Evolutionary conservation across 2,888 invertebrate species (phyloP).

Genomic region (Andrena minutula): DNA sequence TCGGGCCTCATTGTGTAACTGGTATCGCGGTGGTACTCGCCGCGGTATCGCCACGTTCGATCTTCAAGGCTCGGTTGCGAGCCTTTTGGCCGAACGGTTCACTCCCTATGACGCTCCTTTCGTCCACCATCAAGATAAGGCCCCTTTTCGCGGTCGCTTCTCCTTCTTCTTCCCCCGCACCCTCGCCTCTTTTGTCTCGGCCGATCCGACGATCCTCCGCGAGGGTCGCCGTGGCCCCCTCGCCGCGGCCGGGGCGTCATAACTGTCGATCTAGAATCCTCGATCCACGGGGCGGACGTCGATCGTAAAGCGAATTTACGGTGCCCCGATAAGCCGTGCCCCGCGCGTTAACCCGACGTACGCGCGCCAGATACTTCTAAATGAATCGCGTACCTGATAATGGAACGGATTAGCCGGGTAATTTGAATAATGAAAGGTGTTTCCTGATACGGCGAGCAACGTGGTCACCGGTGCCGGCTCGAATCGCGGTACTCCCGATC

Average conservation of each 20-base stretch:
- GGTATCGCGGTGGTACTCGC: constrained; percentile 76
- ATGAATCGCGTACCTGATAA: constrained; percentile 44
- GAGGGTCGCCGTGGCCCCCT: constrained; percentile 9
- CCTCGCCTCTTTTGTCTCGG: constrained; percentile 20
- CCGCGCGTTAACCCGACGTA: constrained; percentile 30
- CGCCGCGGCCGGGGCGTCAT: constrained; percentile 43
- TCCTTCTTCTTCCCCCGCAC: constrained; percentile 15
- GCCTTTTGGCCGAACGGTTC: constrained; percentile 64
- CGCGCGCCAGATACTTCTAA: constrained; percentile 40
- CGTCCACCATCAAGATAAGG: constrained; percentile 76
- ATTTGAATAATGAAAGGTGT: constrained; percentile 61
- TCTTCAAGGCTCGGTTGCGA: constrained; percentile 76
- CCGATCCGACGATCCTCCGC: constrained; percentile 19
- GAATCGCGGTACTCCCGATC: constrained; percentile 29
- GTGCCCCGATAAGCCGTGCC: constrained; percentile 46
- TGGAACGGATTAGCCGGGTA: constrained; percentile 43
- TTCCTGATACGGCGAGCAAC: constrained; percentile 31
- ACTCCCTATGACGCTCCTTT: constrained; percentile 73
- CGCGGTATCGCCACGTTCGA: constrained; percentile 75
- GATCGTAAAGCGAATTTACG: constrained; percentile 64
- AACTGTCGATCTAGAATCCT: constrained; percentile 60
- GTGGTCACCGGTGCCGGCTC: constrained; percentile 17
- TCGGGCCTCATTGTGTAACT: constrained; percentile 80
- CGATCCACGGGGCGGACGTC: constrained; percentile 39
- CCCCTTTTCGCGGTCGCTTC: constrained; percentile 17